phyloP scores from a whole-genome alignment of 1,140 invertebrate genomes.

The Lepidurus packardi region DNA sequence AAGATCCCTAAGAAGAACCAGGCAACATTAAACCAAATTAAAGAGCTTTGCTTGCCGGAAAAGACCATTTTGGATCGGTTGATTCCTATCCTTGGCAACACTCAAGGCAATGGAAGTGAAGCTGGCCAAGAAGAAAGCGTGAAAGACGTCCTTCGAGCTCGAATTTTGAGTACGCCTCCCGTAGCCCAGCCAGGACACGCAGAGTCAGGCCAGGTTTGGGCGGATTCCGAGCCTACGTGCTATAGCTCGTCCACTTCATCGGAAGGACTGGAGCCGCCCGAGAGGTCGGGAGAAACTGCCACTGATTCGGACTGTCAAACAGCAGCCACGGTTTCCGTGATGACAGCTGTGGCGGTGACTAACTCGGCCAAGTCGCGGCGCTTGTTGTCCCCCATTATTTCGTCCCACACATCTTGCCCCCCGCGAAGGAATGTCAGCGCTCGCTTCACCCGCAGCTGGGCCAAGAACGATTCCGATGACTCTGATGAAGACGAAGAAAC shows the following conservation, averaged over 20 bases:
- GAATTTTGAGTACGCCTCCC: not conserved
- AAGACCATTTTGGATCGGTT: not conserved
- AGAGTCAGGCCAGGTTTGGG: too few relatives aligned
- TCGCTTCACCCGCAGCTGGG: not conserved
- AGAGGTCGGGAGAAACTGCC: not conserved
- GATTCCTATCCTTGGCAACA: not conserved
- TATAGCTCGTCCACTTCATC: too few relatives aligned
- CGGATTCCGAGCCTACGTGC: too few relatives aligned
- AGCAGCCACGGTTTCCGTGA: not conserved
- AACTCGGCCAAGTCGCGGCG: not conserved
- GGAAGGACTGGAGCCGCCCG: too few relatives aligned
- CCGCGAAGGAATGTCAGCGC: not conserved
- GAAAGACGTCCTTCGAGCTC: not conserved
- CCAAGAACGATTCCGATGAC: not conserved
- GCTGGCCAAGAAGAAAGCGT: not conserved
- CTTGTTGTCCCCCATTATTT: not conserved
- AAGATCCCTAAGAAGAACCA: not conserved
- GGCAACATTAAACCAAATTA: not conserved
- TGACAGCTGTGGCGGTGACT: not conserved
- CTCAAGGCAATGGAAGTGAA: not conserved
- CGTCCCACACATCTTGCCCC: not conserved
- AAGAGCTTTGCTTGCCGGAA: not conserved
- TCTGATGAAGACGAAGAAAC: not conserved
- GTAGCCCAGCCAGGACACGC: too few relatives aligned
- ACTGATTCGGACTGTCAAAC: not conserved